phyloP scores from a whole-genome alignment of 2,797 vertebrate species.

The Halcyon leucocephala region DNA sequence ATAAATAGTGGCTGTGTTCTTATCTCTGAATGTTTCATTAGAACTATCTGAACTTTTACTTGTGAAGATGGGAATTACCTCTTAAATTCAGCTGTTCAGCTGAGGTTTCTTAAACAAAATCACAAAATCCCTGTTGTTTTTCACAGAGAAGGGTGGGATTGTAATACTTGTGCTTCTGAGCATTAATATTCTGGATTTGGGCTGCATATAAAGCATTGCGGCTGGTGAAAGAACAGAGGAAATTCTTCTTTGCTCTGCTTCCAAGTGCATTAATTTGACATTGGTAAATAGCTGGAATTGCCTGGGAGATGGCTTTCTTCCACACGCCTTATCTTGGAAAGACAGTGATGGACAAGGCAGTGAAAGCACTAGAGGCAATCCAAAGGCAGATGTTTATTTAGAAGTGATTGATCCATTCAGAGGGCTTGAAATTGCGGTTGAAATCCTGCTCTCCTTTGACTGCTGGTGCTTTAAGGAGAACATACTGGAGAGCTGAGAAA shows the following conservation, averaged over 20 bases:
- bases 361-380: constrained; percentile 57
- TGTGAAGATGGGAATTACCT: background rate
- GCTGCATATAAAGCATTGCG: constrained; percentile 6
- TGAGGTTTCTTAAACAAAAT: constrained; percentile 17
- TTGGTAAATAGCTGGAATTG: constrained; percentile 63
- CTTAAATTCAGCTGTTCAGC: background rate
- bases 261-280: constrained; percentile 65
- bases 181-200: constrained; percentile 36
- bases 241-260: constrained; percentile 56
- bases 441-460: constrained; percentile 51
- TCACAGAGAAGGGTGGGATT: background rate
- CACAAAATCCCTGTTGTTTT: constrained; percentile 5
- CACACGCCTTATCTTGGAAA: constrained; percentile 59
- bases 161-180: background rate
- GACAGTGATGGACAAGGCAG: constrained; percentile 67
- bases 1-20: constrained; percentile 36
- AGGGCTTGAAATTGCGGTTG: constrained; percentile 51
- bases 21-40: background rate
- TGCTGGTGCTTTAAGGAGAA: constrained; percentile 34
- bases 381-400: constrained; percentile 65
- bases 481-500: background rate
- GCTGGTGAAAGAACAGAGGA: constrained; percentile 30
- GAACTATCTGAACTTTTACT: background rate
- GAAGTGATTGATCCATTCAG: constrained; percentile 61
- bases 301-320: constrained; percentile 66